These are phyloP conservation scores for Platichthys stellatus DNA, from an alignment of 2,113 vertebrate species.

Conservation along the genomic window DNA sequence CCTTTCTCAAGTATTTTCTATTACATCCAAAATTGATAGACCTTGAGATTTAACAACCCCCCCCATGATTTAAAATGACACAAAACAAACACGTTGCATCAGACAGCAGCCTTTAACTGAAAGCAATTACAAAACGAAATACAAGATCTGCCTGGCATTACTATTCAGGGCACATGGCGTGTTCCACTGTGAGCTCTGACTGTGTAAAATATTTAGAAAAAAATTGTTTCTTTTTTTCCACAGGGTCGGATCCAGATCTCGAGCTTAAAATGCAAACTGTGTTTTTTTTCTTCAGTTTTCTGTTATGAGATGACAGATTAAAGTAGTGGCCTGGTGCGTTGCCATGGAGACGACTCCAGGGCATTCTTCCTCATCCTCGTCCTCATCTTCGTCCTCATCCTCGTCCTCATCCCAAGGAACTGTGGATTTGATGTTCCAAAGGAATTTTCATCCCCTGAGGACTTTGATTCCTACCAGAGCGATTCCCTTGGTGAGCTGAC, in stretches of 20 bases:
- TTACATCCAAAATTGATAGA: no score
- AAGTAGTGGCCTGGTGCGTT: constrained; percentile 7
- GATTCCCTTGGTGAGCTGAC: constrained; percentile 21
- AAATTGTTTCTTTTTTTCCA: constrained; percentile 22
- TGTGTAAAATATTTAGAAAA: constrained; percentile 19
- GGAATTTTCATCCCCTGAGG: constrained; percentile 15
- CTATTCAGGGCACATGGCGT: constrained; percentile 26
- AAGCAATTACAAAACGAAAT: constrained; percentile 23
- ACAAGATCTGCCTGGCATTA: constrained; percentile 17
- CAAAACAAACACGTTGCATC: background rate
- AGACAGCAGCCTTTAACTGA: background rate
- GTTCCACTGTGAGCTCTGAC: background rate
- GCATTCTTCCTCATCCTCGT: constrained; percentile 32
- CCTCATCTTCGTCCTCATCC: constrained; percentile 7
- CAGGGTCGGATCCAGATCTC: constrained; percentile 27
- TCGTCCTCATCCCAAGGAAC: constrained; percentile 15
- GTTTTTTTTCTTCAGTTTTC: constrained; percentile 27
- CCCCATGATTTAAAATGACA: no score
- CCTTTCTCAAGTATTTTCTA: no score
- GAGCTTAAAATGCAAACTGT: background rate
- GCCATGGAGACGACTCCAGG: constrained; percentile 37
- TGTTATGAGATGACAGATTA: constrained; percentile 31
- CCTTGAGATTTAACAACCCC: no score
- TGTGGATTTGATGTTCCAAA: constrained; percentile 45
- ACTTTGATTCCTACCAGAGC: constrained; percentile 35